Evolutionary conservation across 2,113 vertebrate species (phyloP), one percentile per base, ranked within the genome.

Genomic region (Hippocampus guttulatus): DNA sequence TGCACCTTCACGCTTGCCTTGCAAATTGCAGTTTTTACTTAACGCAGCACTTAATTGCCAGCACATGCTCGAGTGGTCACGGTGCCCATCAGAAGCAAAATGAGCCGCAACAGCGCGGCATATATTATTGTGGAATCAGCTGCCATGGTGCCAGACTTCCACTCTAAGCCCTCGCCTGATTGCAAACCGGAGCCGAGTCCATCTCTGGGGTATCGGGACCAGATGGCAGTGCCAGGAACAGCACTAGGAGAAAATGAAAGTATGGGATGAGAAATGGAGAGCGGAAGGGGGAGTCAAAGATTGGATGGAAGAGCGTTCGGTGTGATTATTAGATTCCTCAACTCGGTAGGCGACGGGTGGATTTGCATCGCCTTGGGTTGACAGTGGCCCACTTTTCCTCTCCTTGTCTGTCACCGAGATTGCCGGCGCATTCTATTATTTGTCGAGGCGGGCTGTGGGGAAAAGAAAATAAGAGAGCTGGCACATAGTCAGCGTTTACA

Each of bases 321-420:
- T 87, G 69, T 85, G 83, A 88, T 91, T 81, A 84, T 88, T 87
- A 85, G 83, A 89, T 87, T 89, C 89, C 84, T 84, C 80, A 88
- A 86, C 74, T 87, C 84, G 81, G 80, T 75, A 64, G 80, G 76
- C 78, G 81, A 84, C 55, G 68, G 80, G 76, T 83, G 84, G 86
- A 90, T 92, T 91, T 89, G 89, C 89, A 88, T 88, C 85, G 90
- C 89, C 89, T 81, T 41, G 70, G 88, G 86, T 89, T 91, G 89
- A 86, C 84, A 79, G 76, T 89, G 87, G 83, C 88, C 85, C 90
- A 88, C 88, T 89, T 87, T 38, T 84, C 73, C 84, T 75, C 75
- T 83, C 58, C 52, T 68, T 63, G 84, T 85, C 87, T 88, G 75
- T 83, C 81, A 88, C 81, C 87, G 75, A 77, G 78, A 62, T 78